phyloP scores from a whole-genome alignment of 2,797 vertebrate species.

The Schizopygopsis pylzovi region DNA sequence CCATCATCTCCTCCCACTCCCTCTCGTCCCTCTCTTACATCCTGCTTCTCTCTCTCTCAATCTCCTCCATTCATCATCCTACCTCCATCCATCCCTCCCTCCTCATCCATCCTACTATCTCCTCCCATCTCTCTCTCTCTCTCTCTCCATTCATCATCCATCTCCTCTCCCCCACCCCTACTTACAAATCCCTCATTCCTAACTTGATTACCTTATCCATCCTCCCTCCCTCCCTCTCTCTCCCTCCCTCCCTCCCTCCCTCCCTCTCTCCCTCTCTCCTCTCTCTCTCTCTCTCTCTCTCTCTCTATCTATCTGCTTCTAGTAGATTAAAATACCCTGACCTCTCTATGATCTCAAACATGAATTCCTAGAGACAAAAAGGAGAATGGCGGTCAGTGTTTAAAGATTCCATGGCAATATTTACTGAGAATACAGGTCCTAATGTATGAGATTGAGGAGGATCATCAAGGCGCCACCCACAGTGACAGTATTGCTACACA shows the following conservation, averaged over 20 bases:
- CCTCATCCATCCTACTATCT: too few species aligned
- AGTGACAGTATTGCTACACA: constrained; percentile 55
- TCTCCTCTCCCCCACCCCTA: too few species aligned
- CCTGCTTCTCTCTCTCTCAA: too few species aligned
- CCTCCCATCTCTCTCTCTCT: too few species aligned
- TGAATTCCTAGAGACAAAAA: constrained; percentile 52
- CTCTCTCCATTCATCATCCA: too few species aligned
- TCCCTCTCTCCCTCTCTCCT: neutral
- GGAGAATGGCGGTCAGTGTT: constrained; percentile 59
- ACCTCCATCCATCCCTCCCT: too few species aligned
- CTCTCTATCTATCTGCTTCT: neutral
- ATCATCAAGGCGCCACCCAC: constrained; percentile 60
- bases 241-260: neutral
- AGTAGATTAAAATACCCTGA: constrained; percentile 49
- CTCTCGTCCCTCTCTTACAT: too few species aligned
- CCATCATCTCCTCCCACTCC: too few species aligned
- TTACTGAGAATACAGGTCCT: constrained; percentile 60
- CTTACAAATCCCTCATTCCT: too few species aligned
- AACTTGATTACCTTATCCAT: too few species aligned
- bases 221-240: too few species aligned
- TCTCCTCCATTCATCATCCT: too few species aligned
- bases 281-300: neutral
- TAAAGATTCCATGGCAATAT: constrained; percentile 62
- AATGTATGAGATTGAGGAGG: constrained; percentile 60
- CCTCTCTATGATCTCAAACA: constrained; percentile 46